Evolutionary conservation across 2,888 invertebrate species (phyloP), one percentile per base, ranked within the genome.

Genomic region (Drosophila ezoana): DNA sequence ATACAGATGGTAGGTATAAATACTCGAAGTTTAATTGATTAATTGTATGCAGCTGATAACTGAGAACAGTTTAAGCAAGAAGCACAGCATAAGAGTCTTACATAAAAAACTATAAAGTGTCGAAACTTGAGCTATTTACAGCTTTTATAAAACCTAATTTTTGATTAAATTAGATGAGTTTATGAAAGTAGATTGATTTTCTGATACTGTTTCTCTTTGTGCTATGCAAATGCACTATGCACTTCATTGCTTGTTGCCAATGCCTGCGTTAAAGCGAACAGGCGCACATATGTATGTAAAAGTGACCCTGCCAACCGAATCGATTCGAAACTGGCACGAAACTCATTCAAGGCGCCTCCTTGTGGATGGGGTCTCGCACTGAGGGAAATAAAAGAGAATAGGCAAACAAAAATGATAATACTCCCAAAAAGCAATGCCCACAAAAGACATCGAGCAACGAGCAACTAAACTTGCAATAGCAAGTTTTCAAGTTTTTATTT

Each of bases 391-490:
- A 38, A 20, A 35, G 18, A 41, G 53, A 11, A 28, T 18, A 38
- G 23, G 51, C 38, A 32, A n/a, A 18, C 20, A 57, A 20, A 28
- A 51, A 14, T 32, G 35, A 51, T 23, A 67, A 33, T 37, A 51
- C 16, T 14, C 33, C 20, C 43, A 45, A 45, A 51, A 45, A 35
- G 49, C 60, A 40, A 20, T 51, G 48, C 32, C 44, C 33, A 61
- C 61, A 59, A 47, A 72, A 68, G 62, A 62, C 51, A 52, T 33
- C 28, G 59, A 57, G 49, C 47, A 43, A 65, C 45, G 20, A 72
- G n/a, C n/a, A n/a, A 48, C 37, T 43, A 47, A 73, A 70, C 58
- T 81, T 60, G 82, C 75, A 80, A 80, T 70, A 71, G 76, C 79
- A 79, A 52, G 28, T 28, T 72, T 79, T 69, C 44, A 18, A 56